Base-by-base conservation (phyloP, 2,888 invertebrate genomes). In the Spicauda simplicius region DNA sequence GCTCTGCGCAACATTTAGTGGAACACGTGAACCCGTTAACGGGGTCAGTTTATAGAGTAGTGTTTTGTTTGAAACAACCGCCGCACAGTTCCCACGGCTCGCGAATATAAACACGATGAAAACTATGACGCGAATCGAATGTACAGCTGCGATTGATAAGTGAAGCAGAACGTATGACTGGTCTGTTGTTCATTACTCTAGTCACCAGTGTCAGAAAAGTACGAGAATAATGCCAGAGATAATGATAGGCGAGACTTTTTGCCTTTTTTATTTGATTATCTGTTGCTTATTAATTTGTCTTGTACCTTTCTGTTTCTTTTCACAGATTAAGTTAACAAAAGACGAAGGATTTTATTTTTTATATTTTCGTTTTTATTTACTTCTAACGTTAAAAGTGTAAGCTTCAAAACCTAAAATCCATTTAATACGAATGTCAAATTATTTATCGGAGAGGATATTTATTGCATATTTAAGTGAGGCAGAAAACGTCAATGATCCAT, bases 71-170 rank as follows among this genome's bases (percentile, higher is more conserved):
- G 52, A 30, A 52, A 11, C 52, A 52, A 16, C 16, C 25, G 4
- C 60, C 60, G 60, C 33, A 30, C 60, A 52, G 45, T 60, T 60
- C 60, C 52, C 60, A 60, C 60, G 60, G 33, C 12, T 33, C 52
- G 52, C 60, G 33, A 33, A 52, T 16, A 30, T 52, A 60, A 50
- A 33, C 60, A 33, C 59, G 50, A 41, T 41, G 37, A 59, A 30
- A 30, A 30, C 59, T 50, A 59, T 59, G 30, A 50, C 59, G 50
- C 16, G 48, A 50, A 50, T 48, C 14, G 18, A 30, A 59, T 50
- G 59, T 50, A 59, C 50, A 50, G 59, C 48, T 50, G 59, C 30
- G 25, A 50, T 37, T 59, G 50, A 59, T 59, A 59, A 50, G 20
- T 30, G 57, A 59, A 5, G 59, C 48, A 50, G 19, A 41, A 18